Conservation (phyloP, 2,888 invertebrate species). For the Eurois occulta region DNA sequence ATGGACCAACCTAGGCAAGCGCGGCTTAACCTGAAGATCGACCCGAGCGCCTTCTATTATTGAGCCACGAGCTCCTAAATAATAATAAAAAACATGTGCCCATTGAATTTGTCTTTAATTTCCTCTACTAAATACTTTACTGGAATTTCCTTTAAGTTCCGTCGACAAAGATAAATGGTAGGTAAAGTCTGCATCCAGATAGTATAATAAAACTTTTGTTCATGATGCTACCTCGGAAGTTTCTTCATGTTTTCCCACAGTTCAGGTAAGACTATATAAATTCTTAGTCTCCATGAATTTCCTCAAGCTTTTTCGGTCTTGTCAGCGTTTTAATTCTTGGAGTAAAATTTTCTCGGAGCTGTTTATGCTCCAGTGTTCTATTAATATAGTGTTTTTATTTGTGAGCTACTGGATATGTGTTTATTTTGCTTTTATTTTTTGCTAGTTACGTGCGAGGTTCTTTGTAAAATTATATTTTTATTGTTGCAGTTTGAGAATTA, state of each 20-base stretch:
- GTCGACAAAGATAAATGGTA: slow-evolving; percentile 82
- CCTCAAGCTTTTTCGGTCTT: slow-evolving; percentile 64
- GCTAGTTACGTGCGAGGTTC: slow-evolving; percentile 4
- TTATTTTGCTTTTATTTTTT: slow-evolving; percentile 25
- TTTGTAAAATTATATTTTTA: slow-evolving; percentile 14
- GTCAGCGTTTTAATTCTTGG: slow-evolving; percentile 68
- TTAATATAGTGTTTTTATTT: slow-evolving; percentile 52
- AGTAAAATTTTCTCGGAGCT: slow-evolving; percentile 57
- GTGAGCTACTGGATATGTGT: slow-evolving; percentile 23
- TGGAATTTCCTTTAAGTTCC: slow-evolving; percentile 73
- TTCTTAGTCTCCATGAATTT: slow-evolving; percentile 69
- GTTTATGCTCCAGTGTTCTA: slow-evolving; percentile 49
- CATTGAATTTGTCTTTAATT: slow-evolving; percentile 80
- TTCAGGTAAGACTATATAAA: slow-evolving; percentile 77
- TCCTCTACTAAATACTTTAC: slow-evolving; percentile 78
- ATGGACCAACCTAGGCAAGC: too few species aligned
- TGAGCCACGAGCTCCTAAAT: too few species aligned
- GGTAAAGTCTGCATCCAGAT: slow-evolving; percentile 80
- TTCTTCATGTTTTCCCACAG: slow-evolving; percentile 71
- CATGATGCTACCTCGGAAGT: slow-evolving; percentile 71
- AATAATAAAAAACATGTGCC: slow-evolving; percentile 70
- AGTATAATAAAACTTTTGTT: slow-evolving; percentile 82
- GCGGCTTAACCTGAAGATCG: too few species aligned
- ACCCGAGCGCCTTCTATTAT: too few species aligned
- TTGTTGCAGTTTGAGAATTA: neutral